Conservation (phyloP, 2,113 vertebrate species). For the Sterrhoptilus dennistouni region DNA sequence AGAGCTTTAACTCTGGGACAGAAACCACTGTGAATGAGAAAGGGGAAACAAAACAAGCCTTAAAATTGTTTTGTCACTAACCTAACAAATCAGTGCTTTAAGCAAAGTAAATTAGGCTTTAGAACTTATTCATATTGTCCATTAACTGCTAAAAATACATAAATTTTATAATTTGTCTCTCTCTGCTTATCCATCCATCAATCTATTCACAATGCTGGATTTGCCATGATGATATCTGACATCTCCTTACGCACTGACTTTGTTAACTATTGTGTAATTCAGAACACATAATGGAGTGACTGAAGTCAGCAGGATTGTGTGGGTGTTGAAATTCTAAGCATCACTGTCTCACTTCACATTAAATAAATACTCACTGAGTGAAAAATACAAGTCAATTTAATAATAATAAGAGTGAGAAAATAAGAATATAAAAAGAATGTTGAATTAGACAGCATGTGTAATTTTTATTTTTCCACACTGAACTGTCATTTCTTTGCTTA, state of each 20-base stretch:
- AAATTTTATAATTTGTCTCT: not conserved
- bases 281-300: not conserved
- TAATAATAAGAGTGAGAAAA: constrained; percentile 20
- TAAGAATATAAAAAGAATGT: not conserved
- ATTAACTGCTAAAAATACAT: not conserved
- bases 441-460: not conserved
- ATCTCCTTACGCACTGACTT: not conserved
- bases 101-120: not conserved
- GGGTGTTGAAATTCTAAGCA: constrained; percentile 38
- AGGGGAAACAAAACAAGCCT: not conserved
- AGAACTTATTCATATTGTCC: not conserved
- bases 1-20: not conserved
- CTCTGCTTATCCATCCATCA: not conserved
- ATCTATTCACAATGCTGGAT: not conserved
- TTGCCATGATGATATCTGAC: not conserved
- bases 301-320: constrained; percentile 32
- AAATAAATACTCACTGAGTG: not conserved
- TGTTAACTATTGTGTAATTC: constrained; percentile 15
- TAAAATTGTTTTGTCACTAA: not conserved
- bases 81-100: not conserved
- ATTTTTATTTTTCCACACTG: not conserved
- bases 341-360: not conserved
- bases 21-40: not conserved
- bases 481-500: not conserved
- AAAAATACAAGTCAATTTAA: constrained; percentile 28